Evolutionary conservation across 2,888 invertebrate genomes (phyloP).

Genomic region (Tenthredo livida): DNA sequence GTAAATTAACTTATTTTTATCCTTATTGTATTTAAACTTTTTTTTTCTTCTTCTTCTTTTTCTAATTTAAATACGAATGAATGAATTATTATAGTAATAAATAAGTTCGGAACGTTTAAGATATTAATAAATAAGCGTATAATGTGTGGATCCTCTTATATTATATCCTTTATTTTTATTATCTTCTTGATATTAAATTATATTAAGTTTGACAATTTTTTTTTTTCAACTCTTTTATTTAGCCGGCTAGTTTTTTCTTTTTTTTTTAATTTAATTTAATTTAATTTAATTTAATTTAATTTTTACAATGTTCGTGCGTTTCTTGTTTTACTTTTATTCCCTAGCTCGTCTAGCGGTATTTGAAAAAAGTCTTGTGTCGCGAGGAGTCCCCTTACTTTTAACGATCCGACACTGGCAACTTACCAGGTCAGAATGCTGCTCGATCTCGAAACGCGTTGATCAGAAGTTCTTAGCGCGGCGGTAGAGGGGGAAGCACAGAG

Average conservation of each 20-base stretch:
- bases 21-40: background rate
- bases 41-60: background rate
- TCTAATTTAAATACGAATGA: background rate
- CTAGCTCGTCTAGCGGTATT: conserved; percentile 20
- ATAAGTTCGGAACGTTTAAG: conserved; percentile 44
- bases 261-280: background rate
- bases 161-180: background rate
- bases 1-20: background rate
- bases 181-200: conserved; percentile 31
- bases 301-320: background rate
- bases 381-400: conserved; percentile 58
- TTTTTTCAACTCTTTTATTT: background rate
- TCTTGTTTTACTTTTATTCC: background rate
- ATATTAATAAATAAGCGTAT: conserved; percentile 39
- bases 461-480: conserved; percentile 56
- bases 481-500: background rate
- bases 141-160: background rate
- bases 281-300: background rate
- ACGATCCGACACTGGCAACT: conserved; percentile 76
- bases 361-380: conserved; percentile 36
- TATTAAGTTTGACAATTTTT: conserved; percentile 6
- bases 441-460: conserved; percentile 57
- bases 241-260: background rate
- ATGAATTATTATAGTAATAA: conserved; percentile 20
- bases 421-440: conserved; percentile 76